These are phyloP conservation scores for Varecia variegata DNA, from an alignment of 2,797 vertebrate species.

Conservation along the genomic window DNA sequence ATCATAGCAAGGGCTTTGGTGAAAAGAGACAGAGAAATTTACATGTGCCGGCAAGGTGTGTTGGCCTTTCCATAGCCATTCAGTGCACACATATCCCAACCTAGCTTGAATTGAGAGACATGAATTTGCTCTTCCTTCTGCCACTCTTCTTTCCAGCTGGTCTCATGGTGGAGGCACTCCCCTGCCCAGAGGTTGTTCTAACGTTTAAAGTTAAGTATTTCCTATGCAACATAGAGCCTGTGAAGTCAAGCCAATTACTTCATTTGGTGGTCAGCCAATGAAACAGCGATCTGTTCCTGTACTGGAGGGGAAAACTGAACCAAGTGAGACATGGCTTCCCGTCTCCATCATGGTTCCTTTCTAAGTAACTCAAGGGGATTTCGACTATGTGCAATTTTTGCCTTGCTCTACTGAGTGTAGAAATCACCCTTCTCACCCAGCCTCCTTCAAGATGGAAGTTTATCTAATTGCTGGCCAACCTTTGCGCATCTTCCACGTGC, in stretches of 20 bases:
- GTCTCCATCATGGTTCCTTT: neutral
- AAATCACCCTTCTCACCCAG: neutral
- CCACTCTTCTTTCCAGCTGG: neutral
- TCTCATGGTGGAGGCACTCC: neutral
- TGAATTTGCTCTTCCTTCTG: neutral
- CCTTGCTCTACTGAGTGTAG: neutral
- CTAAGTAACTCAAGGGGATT: neutral
- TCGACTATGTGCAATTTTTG: neutral
- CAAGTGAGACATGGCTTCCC: neutral
- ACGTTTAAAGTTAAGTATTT: neutral
- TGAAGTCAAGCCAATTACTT: neutral
- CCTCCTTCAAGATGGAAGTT: neutral
- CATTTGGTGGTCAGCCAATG: neutral
- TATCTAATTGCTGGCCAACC: neutral
- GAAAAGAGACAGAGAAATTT: neutral
- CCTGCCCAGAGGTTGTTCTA: neutral
- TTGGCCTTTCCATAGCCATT: neutral
- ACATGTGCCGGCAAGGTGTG: neutral
- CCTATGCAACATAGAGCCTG: neutral
- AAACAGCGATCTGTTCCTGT: neutral
- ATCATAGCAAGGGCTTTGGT: neutral
- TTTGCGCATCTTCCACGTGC: neutral
- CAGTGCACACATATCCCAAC: neutral
- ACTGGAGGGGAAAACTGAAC: neutral
- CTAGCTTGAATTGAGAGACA: neutral